Conservation (phyloP, 1,140 invertebrate genomes). For the Sycobia sp. region DNA sequence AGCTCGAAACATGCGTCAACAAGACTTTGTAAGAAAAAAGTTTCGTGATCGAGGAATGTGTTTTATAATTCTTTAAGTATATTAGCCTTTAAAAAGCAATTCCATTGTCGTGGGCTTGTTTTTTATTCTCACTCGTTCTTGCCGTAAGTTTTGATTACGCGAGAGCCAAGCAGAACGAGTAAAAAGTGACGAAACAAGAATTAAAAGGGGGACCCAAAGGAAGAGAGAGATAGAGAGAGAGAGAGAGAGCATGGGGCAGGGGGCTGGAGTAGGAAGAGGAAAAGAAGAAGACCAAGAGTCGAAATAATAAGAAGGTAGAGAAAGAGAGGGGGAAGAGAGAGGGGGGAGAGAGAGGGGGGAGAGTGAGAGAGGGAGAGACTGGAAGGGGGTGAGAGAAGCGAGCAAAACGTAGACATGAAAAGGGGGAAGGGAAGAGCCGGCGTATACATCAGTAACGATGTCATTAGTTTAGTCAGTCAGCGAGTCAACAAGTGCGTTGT, state of each 20-base stretch:
- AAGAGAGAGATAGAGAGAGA: neutral
- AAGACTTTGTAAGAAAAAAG: too few relatives aligned
- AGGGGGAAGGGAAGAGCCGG: neutral
- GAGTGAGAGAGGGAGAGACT: neutral
- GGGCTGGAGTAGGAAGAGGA: neutral
- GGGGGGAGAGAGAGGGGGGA: conserved; percentile 6
- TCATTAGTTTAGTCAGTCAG: conserved; percentile 59
- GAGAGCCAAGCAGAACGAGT: too few relatives aligned
- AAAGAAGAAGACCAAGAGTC: neutral
- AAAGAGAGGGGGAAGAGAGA: neutral
- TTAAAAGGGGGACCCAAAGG: neutral
- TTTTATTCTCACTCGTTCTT: too few relatives aligned
- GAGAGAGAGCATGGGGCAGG: neutral
- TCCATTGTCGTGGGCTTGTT: too few relatives aligned
- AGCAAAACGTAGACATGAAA: too few relatives aligned
- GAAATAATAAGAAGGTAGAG: neutral
- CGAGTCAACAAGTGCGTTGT: conserved; percentile 53
- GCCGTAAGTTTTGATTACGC: too few relatives aligned
- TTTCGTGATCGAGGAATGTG: too few relatives aligned
- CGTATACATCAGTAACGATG: conserved; percentile 55
- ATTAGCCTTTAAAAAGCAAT: too few relatives aligned
- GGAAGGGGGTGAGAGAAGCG: neutral
- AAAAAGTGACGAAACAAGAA: neutral
- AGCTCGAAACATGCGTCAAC: too few relatives aligned
- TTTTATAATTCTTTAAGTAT: too few relatives aligned